Percentiles rank a stretch among this genome's conserved stretches.
Evolutionary conservation across 2,888 invertebrate species (phyloP).

Genomic region (Lagria hirta): DNA sequence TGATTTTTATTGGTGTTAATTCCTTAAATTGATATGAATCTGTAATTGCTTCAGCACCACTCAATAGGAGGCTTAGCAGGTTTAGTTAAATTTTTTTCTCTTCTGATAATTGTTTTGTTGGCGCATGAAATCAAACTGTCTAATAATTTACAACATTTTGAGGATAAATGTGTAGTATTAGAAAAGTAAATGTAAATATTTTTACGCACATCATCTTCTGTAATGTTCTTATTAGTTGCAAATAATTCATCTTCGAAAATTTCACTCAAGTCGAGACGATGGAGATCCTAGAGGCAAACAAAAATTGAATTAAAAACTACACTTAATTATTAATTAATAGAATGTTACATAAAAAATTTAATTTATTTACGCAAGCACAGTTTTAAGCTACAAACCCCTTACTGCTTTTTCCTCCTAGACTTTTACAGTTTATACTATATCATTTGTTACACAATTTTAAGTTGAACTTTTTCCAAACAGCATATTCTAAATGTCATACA

Average conservation of each 20-base stretch:
- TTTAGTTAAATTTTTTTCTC: slow-evolving; percentile 4
- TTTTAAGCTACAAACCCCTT: slow-evolving; percentile 5
- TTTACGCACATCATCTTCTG: slow-evolving; percentile 7
- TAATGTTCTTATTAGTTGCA: slow-evolving; percentile 16
- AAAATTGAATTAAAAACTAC: slow-evolving; percentile 8
- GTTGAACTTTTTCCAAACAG: slow-evolving; percentile 1
- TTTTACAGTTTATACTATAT: slow-evolving; percentile 3
- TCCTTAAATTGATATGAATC: slow-evolving; percentile 9
- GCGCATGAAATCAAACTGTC: slow-evolving; percentile 6
- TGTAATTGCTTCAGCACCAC: slow-evolving; percentile 10
- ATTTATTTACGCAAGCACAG: slow-evolving; percentile 7
- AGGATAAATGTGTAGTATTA: slow-evolving; percentile 5
- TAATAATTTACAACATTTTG: slow-evolving; percentile 3
- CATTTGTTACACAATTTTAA: slow-evolving; percentile 1
- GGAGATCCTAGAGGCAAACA: slow-evolving; percentile 7
- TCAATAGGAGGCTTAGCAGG: slow-evolving; percentile 7
- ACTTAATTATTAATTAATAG: slow-evolving; percentile 7
- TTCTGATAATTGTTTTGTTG: slow-evolving; percentile 5
- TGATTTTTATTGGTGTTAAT: slow-evolving; percentile 9
- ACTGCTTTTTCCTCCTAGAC: slow-evolving; percentile 1
- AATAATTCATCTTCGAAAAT: slow-evolving; percentile 15
- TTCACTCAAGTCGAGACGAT: slow-evolving; percentile 12
- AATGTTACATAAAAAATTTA: slow-evolving; percentile 7
- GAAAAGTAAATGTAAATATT: slow-evolving; percentile 5
- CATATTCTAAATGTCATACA: no score